phyloP scores from a whole-genome alignment of 2,113 vertebrate species.

The Verasper variegatus region DNA sequence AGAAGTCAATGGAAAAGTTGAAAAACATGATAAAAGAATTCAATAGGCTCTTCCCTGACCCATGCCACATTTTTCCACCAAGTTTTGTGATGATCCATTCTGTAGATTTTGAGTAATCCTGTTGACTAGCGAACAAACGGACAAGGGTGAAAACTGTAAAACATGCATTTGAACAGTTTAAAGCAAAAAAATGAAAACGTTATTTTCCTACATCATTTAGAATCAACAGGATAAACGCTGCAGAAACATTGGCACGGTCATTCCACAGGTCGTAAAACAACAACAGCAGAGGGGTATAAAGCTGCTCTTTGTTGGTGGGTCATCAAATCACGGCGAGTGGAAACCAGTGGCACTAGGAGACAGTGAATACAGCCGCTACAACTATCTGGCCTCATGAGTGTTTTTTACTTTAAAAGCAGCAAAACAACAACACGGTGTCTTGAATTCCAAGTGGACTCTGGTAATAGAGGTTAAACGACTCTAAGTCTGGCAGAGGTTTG shows the following conservation, averaged over 20 bases:
- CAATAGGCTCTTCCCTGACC: too few species aligned
- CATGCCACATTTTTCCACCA: too few species aligned
- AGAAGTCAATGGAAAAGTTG: too few species aligned
- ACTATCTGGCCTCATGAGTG: constrained; percentile 53
- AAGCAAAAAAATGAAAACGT: neutral
- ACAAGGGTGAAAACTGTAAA: too few species aligned
- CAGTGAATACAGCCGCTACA: constrained; percentile 62
- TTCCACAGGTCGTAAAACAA: constrained; percentile 45
- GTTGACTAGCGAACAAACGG: too few species aligned
- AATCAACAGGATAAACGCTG: too few species aligned
- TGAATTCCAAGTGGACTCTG: constrained; percentile 69
- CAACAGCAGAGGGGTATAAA: constrained; percentile 45
- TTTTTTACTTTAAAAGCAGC: constrained; percentile 22
- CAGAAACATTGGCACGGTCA: neutral
- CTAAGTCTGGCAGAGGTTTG: constrained; percentile 64
- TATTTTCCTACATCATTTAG: neutral
- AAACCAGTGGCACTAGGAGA: constrained; percentile 54
- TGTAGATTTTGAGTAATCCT: too few species aligned
- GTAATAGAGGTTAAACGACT: constrained; percentile 67
- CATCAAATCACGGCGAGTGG: constrained; percentile 54
- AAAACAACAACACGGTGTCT: constrained; percentile 57
- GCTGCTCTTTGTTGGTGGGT: constrained; percentile 59
- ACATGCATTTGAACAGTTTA: too few species aligned
- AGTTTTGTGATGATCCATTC: too few species aligned
- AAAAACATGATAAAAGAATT: too few species aligned